Conservation (phyloP, 2,797 vertebrate species). For the Lutjanus campechanus region DNA sequence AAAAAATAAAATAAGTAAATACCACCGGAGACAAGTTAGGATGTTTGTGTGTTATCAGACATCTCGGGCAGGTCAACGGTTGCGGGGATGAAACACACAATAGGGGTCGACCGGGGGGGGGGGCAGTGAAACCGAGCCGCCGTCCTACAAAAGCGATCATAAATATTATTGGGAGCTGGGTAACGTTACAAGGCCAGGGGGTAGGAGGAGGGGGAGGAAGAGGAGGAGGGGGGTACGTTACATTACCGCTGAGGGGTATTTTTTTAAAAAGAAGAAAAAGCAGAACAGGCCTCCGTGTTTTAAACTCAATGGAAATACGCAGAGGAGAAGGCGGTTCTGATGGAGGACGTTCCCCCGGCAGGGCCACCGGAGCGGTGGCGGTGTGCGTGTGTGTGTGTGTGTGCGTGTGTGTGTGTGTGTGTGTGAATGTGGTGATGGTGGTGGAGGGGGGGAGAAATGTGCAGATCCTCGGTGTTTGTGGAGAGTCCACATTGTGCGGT, state of each 20-base stretch:
- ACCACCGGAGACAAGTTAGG: slow-evolving; percentile 19
- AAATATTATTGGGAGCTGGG: slow-evolving; percentile 63
- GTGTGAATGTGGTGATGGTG: background rate
- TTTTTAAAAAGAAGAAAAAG: slow-evolving; percentile 15
- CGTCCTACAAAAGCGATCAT: slow-evolving; percentile 47
- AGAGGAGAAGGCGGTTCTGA: slow-evolving; percentile 63
- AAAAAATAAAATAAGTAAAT: background rate
- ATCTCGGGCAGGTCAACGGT: slow-evolving; percentile 36
- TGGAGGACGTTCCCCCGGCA: slow-evolving; percentile 49
- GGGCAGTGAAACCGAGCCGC: slow-evolving; percentile 22
- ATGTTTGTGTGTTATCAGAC: background rate
- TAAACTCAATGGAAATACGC: slow-evolving; percentile 62
- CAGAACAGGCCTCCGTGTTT: slow-evolving; percentile 71
- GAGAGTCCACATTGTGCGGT: slow-evolving; percentile 75
- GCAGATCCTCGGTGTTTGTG: slow-evolving; percentile 61
- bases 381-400: too few relatives aligned
- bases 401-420: too few relatives aligned
- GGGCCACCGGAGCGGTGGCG: slow-evolving; percentile 33
- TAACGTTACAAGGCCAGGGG: slow-evolving; percentile 53
- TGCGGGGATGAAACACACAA: slow-evolving; percentile 56
- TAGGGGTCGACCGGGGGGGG: slow-evolving; percentile 40
- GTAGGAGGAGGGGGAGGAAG: slow-evolving; percentile 16
- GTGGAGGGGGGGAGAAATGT: slow-evolving; percentile 11
- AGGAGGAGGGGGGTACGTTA: slow-evolving; percentile 52
- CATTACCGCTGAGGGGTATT: slow-evolving; percentile 47